phyloP scores from a whole-genome alignment of 2,888 invertebrate genomes.

The Erebia aethiops region DNA sequence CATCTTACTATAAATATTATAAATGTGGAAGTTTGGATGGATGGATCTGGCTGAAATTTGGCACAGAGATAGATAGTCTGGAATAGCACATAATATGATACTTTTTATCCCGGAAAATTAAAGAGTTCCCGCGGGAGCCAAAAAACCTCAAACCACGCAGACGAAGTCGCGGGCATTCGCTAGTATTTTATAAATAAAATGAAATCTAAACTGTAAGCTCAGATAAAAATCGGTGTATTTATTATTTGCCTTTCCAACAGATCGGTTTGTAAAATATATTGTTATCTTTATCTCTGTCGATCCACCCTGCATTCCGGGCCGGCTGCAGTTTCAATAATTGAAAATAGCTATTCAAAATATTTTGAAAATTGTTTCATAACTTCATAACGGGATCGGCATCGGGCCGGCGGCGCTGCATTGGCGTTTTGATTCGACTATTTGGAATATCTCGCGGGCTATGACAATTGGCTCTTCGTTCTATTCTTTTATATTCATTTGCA shows the following conservation, averaged over 20 bases:
- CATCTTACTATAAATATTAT: too few relatives aligned
- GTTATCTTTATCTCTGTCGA: conserved; percentile 51
- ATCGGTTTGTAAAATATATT: conserved; percentile 44
- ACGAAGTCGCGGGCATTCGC: too few relatives aligned
- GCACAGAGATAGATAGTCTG: too few relatives aligned
- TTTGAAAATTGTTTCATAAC: conserved; percentile 83
- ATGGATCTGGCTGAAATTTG: too few relatives aligned
- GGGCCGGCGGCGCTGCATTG: conserved; percentile 62
- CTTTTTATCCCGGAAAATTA: too few relatives aligned
- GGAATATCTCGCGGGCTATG: conserved; percentile 68
- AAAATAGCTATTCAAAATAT: conserved; percentile 83
- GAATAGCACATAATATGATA: too few relatives aligned
- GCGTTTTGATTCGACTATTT: conserved; percentile 64
- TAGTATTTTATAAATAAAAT: not conserved
- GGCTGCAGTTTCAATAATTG: conserved; percentile 79
- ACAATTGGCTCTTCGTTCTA: conserved; percentile 55
- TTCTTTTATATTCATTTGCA: not conserved
- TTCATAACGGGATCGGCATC: conserved; percentile 72
- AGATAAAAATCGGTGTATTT: not conserved
- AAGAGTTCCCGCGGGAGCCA: too few relatives aligned
- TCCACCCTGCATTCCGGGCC: conserved; percentile 68
- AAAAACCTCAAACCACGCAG: too few relatives aligned
- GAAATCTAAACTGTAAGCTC: not conserved
- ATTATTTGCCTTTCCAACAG: conserved; percentile 31
- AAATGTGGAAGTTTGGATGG: too few relatives aligned